A percentile compares a stretch with the other conserved stretches of the same genome.
Evolutionary conservation across 2,797 vertebrate genomes (phyloP).

Genomic region (Leuciscus waleckii): DNA sequence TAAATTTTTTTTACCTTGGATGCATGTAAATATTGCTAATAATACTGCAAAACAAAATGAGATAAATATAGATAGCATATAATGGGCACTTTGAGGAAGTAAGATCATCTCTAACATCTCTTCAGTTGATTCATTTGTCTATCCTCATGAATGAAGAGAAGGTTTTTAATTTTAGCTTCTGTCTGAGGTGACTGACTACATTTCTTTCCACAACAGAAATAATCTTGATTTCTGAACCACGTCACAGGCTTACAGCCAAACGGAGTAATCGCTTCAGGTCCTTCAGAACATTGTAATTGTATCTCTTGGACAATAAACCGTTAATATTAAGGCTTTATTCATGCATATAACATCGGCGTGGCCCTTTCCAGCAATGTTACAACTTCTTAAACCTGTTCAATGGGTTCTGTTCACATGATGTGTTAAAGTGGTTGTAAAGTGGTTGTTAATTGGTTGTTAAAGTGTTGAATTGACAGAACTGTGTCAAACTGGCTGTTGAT

Average conservation of each 20-base stretch:
- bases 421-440: background rate
- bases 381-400: background rate
- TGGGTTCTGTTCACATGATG: background rate
- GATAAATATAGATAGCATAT: background rate
- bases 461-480: background rate
- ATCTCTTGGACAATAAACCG: background rate
- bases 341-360: background rate
- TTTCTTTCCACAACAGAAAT: background rate
- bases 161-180: background rate
- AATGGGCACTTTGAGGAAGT: background rate
- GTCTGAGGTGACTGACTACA: background rate
- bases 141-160: background rate
- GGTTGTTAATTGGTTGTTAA: background rate
- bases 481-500: background rate
- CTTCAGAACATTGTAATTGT: background rate
- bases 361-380: background rate
- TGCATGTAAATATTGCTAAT: too few species aligned
- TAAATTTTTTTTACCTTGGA: too few species aligned
- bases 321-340: background rate
- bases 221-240: background rate
- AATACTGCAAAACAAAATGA: too few species aligned
- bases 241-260: background rate
- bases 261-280: background rate
- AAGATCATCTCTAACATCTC: background rate
- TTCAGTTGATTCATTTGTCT: background rate